Base-by-base conservation (phyloP, 2,888 invertebrate genomes). In the Nebria brevicollis region DNA sequence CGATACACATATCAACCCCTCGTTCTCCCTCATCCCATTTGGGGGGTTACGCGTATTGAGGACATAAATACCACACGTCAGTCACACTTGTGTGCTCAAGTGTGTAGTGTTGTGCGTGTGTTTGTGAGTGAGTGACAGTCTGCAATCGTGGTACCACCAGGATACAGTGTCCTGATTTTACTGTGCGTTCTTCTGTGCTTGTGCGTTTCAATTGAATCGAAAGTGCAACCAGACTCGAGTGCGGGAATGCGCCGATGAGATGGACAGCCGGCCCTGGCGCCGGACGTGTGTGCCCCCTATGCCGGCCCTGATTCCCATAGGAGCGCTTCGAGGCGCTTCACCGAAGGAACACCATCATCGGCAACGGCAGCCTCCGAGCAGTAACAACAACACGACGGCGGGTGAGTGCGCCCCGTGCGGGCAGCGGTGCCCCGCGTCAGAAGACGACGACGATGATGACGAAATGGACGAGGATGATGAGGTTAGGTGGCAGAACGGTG, bases 251-350 rank as follows among this genome's bases (percentile, higher is more conserved):
- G 85, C 83, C 84, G 81, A 83, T 72, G 81, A 66, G 81, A 81
- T 83, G 82, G 76, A 79, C 75, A 82, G 82, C 77, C 82, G 78
- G 72, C 72, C 75, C 75, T 82, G 78, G 78, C 75, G 78, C 26
- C 82, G 86, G 86, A 88, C 85, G 83, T 83, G 86, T 84, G 86
- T 87, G 86, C 87, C 89, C 85, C 89, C 89, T 84, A 85, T 87
- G 88, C 89, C 88, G 87, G 89, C 88, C 85, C 86, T 89, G 81
- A 89, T 89, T 83, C 89, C 89, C 81, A 89, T 89, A 83, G 86
- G 88, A 85, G 88, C 86, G 83, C 86, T 89, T 84, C 86, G 87
- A 82, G 87, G 87, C 85, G 85, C 15, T 20, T 43, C 25, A 25
- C 70, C 25, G 10, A 43, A 79, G 42, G 43, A 74, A 26, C 70